Evolutionary conservation across 2,888 invertebrate genomes (phyloP).

Genomic region (Cephus pulcher): DNA sequence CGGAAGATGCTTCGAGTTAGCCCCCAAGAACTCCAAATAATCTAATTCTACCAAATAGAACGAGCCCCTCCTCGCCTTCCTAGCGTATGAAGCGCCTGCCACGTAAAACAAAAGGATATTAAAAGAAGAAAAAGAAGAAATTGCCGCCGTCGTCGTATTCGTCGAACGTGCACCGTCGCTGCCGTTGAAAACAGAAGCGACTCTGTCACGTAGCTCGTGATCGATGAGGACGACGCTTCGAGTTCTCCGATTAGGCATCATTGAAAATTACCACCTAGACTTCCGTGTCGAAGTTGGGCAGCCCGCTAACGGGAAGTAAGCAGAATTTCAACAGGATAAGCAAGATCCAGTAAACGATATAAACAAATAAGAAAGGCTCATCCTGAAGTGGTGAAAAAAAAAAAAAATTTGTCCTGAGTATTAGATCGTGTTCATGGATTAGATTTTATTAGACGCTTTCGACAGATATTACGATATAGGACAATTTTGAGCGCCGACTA

Average conservation of each 20-base stretch:
- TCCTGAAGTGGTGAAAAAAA: neutral
- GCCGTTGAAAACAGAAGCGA: conserved; percentile 1
- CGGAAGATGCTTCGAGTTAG: conserved; percentile 60
- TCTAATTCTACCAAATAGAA: conserved; percentile 47
- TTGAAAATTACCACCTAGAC: conserved; percentile 45
- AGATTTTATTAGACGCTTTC: neutral
- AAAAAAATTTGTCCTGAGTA: neutral
- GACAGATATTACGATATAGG: neutral
- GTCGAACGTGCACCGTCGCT: conserved; percentile 7
- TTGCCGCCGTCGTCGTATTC: conserved; percentile 4
- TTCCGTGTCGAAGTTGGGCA: conserved; percentile 35
- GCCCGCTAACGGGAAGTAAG: conserved; percentile 27
- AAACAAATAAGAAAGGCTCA: neutral
- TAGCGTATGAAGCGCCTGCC: conserved; percentile 51
- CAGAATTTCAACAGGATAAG: neutral
- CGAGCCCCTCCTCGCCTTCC: conserved; percentile 52
- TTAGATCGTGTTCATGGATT: neutral
- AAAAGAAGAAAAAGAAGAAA: conserved; percentile 6
- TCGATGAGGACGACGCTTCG: conserved; percentile 26
- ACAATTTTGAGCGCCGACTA: neutral
- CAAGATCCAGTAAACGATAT: neutral
- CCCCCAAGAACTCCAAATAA: conserved; percentile 38
- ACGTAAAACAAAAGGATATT: conserved; percentile 21
- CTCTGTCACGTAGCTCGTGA: conserved; percentile 7
- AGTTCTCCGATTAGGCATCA: conserved; percentile 28